Conservation (phyloP, 2,113 vertebrate genomes). For the Forbesichthys agassizii region DNA sequence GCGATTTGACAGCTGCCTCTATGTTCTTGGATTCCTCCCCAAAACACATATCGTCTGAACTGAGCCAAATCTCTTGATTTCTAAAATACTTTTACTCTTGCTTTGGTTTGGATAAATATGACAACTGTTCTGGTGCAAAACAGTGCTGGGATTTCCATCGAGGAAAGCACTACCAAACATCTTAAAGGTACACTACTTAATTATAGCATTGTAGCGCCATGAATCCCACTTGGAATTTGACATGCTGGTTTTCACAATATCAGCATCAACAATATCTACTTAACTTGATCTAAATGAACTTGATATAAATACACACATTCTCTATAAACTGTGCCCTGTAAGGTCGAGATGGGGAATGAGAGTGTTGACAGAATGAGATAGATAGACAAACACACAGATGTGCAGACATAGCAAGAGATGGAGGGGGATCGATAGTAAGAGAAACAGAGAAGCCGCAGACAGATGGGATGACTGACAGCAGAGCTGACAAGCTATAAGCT, state of each 20-base stretch:
- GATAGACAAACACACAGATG: background rate
- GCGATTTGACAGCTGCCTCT: conserved; percentile 2
- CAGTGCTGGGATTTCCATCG: too few relatives aligned
- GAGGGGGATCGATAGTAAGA: conserved; percentile 14
- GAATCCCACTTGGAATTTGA: too few relatives aligned
- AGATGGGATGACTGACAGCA: conserved; percentile 37
- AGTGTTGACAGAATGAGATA: background rate
- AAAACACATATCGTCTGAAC: conserved; percentile 4
- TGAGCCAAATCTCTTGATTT: conserved; percentile 12
- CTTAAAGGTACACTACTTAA: too few relatives aligned
- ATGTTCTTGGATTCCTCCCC: conserved; percentile 1
- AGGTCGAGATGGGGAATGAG: too few relatives aligned
- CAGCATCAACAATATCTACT: too few relatives aligned
- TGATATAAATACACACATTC: too few relatives aligned
- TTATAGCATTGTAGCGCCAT: too few relatives aligned
- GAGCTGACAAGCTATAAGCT: conserved; percentile 52
- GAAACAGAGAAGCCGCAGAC: conserved; percentile 20
- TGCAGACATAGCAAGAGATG: conserved; percentile 13
- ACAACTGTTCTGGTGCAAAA: background rate
- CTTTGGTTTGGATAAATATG: conserved; percentile 10
- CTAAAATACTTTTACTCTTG: background rate
- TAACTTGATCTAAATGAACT: too few relatives aligned
- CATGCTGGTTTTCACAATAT: too few relatives aligned
- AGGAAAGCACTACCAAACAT: too few relatives aligned
- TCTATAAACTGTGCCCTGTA: too few relatives aligned